phyloP scores from a whole-genome alignment of 1,140 invertebrate species.

The Bombus waltoni region DNA sequence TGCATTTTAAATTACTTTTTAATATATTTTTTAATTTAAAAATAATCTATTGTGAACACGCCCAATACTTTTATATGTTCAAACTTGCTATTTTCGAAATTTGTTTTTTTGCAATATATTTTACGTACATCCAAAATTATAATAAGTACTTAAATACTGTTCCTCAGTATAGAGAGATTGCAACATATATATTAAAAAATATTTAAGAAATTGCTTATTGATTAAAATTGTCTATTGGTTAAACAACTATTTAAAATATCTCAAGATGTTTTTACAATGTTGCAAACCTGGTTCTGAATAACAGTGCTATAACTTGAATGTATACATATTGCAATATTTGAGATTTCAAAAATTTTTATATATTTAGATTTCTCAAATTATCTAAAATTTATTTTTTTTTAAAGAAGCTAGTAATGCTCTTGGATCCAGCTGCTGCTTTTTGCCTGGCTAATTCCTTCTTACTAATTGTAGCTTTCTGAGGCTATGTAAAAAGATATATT shows the following conservation, averaged over 20 bases:
- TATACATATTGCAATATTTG: slow-evolving; percentile 30
- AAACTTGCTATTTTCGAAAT: not conserved
- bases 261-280: not conserved
- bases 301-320: slow-evolving; percentile 28
- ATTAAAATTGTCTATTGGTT: not conserved
- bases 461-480: slow-evolving; percentile 80
- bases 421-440: slow-evolving; percentile 88
- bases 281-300: not conserved
- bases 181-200: slow-evolving; percentile 11
- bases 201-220: not conserved
- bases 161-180: not conserved
- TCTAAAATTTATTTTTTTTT: slow-evolving; percentile 80
- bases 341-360: slow-evolving; percentile 28
- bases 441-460: slow-evolving; percentile 89
- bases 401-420: slow-evolving; percentile 90
- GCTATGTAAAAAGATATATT: slow-evolving; percentile 64
- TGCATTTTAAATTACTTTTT: no score
- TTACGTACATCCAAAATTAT: slow-evolving; percentile 14
- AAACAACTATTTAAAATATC: slow-evolving; percentile 14
- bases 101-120: slow-evolving; percentile 17
- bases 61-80: not conserved
- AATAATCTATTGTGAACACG: not conserved
- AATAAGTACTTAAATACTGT: slow-evolving; percentile 16
- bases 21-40: no score
- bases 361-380: slow-evolving; percentile 53